Conservation (phyloP, 2,797 vertebrate genomes). For the Cuculus canorus region DNA sequence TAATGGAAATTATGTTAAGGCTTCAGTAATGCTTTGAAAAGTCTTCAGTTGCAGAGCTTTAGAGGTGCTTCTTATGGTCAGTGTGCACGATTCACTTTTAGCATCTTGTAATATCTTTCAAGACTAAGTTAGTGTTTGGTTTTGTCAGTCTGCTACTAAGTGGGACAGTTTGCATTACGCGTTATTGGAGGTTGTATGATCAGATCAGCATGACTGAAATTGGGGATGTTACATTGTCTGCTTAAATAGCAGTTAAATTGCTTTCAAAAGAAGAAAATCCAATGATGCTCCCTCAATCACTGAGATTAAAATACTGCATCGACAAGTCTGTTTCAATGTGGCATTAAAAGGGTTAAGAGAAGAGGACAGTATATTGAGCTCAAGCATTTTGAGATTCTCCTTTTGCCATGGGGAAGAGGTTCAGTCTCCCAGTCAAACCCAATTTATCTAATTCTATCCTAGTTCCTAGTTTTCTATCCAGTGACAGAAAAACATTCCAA, state of each 20-base stretch:
- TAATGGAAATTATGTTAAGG: slow-evolving; percentile 18
- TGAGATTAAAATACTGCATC: neutral
- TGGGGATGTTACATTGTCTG: neutral
- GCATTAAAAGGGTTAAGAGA: neutral
- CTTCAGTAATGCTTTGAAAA: neutral
- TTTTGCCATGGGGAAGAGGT: neutral
- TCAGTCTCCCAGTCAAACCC: neutral
- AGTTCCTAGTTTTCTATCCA: neutral
- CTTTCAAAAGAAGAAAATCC: neutral
- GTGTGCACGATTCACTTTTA: neutral
- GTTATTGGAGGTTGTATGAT: neutral
- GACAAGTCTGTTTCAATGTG: neutral
- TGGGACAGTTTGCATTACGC: neutral
- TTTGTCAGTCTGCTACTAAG: neutral
- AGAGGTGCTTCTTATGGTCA: neutral
- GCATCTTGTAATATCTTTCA: neutral
- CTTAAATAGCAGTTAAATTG: neutral
- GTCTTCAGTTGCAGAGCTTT: neutral
- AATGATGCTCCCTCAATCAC: neutral
- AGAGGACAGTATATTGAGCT: neutral
- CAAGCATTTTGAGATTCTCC: neutral
- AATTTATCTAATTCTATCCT: neutral
- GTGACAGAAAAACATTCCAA: neutral
- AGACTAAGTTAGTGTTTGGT: neutral
- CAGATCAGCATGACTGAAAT: neutral